Percentiles rank a stretch among this genome's conserved stretches.
Conservation (phyloP, 2,797 vertebrate genomes). For the Craterocephalus amniculus region DNA sequence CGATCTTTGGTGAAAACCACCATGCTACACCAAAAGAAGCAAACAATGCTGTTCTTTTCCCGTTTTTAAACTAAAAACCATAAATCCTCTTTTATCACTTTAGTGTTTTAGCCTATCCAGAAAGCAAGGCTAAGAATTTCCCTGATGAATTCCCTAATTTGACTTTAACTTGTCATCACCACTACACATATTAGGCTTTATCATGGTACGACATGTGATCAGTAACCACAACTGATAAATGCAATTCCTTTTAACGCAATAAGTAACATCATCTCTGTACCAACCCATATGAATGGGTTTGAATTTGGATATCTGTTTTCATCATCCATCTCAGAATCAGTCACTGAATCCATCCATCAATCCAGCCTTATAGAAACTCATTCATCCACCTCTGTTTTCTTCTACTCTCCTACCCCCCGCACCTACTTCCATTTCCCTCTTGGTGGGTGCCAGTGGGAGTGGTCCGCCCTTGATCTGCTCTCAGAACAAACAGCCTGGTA, state of each 20-base stretch:
- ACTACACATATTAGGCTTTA: not conserved
- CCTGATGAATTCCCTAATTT: not conserved
- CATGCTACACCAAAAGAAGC: too few species aligned
- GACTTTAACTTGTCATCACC: not conserved
- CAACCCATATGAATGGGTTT: constrained; percentile 14
- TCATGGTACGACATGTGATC: constrained; percentile 19
- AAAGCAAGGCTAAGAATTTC: not conserved
- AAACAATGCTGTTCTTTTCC: not conserved
- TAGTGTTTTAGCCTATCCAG: not conserved
- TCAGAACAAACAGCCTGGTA: constrained; percentile 84
- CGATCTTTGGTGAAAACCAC: not conserved
- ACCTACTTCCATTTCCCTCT: not conserved
- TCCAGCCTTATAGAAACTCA: constrained; percentile 23
- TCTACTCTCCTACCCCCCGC: constrained; percentile 11
- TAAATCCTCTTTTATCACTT: not conserved
- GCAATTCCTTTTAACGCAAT: constrained; percentile 11
- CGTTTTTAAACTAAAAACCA: too few species aligned
- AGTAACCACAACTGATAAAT: constrained; percentile 26
- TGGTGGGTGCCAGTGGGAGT: constrained; percentile 70
- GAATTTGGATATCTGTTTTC: constrained; percentile 26
- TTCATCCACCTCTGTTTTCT: constrained; percentile 42
- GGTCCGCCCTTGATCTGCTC: constrained; percentile 81
- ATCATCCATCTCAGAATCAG: constrained; percentile 37
- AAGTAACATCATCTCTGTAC: not conserved
- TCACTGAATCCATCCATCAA: constrained; percentile 40